phyloP scores from a whole-genome alignment of 92 coral and sea anemone species.

The Phenganax marumi region DNA sequence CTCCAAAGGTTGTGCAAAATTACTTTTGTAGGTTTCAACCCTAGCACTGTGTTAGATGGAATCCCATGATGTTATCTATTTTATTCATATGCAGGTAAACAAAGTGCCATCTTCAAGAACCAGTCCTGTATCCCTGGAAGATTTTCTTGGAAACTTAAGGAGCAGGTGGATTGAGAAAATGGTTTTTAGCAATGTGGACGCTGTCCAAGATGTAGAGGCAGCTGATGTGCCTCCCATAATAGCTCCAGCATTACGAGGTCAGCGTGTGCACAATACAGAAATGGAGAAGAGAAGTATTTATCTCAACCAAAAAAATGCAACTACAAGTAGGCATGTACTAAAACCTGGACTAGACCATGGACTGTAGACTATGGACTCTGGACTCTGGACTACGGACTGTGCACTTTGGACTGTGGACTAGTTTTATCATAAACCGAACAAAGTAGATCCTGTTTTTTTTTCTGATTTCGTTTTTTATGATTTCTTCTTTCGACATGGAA shows the following conservation, averaged over 20 bases:
- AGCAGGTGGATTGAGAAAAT: background rate
- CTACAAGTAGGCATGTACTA: too few species aligned
- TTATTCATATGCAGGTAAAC: background rate
- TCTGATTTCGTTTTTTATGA: too few species aligned
- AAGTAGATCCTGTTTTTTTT: too few species aligned
- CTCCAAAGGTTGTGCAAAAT: too few species aligned
- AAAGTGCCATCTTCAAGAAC: background rate
- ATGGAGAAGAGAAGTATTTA: slow-evolving; percentile 28
- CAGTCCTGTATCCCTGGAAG: background rate
- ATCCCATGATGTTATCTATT: background rate
- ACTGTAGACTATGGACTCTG: too few species aligned
- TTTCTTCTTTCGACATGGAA: too few species aligned
- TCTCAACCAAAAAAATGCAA: slow-evolving; percentile 5
- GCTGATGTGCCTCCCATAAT: slow-evolving; percentile 19
- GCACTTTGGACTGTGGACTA: too few species aligned
- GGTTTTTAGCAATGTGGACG: background rate
- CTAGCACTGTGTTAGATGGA: too few species aligned
- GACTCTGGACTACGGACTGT: too few species aligned
- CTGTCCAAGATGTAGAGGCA: background rate
- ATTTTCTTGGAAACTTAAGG: background rate
- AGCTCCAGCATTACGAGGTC: slow-evolving; percentile 26
- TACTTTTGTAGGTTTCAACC: too few species aligned
- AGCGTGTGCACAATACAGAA: background rate
- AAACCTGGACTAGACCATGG: too few species aligned
- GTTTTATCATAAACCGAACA: too few species aligned